Evolutionary conservation across 2,888 invertebrate species (phyloP), one percentile per base, ranked within the genome.

Genomic region (Melipona bicolor): DNA sequence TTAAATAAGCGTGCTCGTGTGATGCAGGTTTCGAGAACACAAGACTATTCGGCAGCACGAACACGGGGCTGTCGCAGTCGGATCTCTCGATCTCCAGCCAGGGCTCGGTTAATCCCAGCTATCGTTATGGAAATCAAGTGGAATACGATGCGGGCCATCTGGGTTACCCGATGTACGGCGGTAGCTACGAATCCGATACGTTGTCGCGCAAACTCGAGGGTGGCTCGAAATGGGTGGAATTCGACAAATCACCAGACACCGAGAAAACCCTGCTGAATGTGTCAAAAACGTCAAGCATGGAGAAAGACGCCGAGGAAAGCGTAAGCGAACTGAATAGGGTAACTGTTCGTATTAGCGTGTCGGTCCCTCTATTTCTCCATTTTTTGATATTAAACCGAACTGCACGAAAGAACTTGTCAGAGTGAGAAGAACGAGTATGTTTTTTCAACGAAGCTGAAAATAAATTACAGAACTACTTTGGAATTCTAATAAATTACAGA

Each of bases 41-140:
- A 69, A 95, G 95, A 94, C 95, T 95, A 5, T 92, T 96, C 74
- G 96, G 96, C 0, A 94, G 96, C 75, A 96, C 96, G 36, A 96
- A 96, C 91, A 97, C 97, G 0, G 98, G 98, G 0, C 95, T 98
- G 3, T 97, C 97, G 9, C 97, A 97, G 92, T 98, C 98, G 9
- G 97, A 97, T 92, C 95, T 97, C 0, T 97, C 97, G 91, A 96
- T 97, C 92, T 96, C 97, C 24, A 97, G 97, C 50, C 95, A 96
- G 69, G 96, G 96, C 21, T 96, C 96, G 56, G 96, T 96, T 78
- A 97, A 97, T 93, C 96, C 96, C 21, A 97, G 97, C 83, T 95
- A 98, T 93, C 96, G 97, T 68, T 98, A 98, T 92, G 97, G 97
- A 77, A 97, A 97, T 93, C 98, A 98, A 94, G 95, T 96, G 89